Evolutionary conservation across 2,113 vertebrate species (phyloP).

Genomic region (Prunella fulvescens): DNA sequence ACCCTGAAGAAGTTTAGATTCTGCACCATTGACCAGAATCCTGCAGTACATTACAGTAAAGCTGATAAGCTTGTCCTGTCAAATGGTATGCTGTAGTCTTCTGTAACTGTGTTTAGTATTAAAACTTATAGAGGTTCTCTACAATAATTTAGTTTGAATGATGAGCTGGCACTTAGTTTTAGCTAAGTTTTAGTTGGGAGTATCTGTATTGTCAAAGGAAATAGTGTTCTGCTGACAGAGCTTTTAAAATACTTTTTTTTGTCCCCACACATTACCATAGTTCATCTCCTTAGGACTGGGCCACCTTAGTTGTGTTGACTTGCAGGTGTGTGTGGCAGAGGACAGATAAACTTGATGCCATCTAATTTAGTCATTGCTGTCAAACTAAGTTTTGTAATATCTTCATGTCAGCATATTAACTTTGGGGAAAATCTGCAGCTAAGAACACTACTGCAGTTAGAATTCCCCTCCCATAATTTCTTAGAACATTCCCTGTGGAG

Average conservation of each 20-base stretch:
- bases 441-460: not conserved
- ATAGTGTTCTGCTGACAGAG: not conserved
- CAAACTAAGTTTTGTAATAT: not conserved
- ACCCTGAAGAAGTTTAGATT: not conserved
- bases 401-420: not conserved
- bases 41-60: not conserved
- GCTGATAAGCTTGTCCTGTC: not conserved
- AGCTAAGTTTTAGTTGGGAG: not conserved
- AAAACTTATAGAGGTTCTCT: not conserved
- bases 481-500: not conserved
- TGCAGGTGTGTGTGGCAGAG: not conserved
- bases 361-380: not conserved
- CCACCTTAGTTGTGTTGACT: not conserved
- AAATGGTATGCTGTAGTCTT: fast-evolving
- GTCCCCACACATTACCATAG: not conserved
- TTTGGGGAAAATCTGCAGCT: not conserved
- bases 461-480: not conserved
- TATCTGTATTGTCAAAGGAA: not conserved
- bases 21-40: not conserved
- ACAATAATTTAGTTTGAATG: not conserved
- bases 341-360: not conserved
- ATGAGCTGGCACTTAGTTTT: not conserved
- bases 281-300: not conserved
- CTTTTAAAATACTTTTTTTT: not conserved
- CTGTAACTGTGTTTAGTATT: not conserved